A percentile compares a stretch with the other conserved stretches of the same genome.
Conservation (phyloP, 2,888 invertebrate species). For the Sarcophaga variegata region DNA sequence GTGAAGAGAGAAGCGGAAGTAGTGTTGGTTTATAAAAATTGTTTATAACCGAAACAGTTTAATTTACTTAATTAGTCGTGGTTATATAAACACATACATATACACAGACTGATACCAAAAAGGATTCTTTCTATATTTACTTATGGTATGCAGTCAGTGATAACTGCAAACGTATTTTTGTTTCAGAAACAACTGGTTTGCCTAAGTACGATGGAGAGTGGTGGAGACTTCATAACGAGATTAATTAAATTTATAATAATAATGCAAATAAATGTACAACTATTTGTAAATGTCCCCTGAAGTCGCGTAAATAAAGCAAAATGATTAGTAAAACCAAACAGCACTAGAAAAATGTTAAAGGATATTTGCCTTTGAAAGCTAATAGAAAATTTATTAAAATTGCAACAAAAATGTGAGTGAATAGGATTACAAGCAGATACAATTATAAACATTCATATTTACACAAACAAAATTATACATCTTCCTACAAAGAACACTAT, state of each 20-base stretch:
- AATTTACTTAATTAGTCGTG: slow-evolving; percentile 35
- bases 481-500: too few relatives aligned
- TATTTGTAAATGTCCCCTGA: neutral
- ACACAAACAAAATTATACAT: too few relatives aligned
- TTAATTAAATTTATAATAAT: slow-evolving; percentile 17
- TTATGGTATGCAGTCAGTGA: neutral
- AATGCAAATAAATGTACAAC: slow-evolving; percentile 9
- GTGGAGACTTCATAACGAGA: neutral
- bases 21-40: too few relatives aligned
- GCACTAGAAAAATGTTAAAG: neutral
- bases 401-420: too few relatives aligned
- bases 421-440: too few relatives aligned
- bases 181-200: neutral
- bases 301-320: neutral
- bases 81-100: neutral
- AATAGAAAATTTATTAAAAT: too few relatives aligned
- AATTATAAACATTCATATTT: too few relatives aligned
- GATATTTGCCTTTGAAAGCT: neutral
- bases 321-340: neutral
- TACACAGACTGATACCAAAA: neutral
- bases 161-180: neutral
- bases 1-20: too few relatives aligned
- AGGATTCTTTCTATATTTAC: neutral
- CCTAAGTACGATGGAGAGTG: neutral
- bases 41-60: neutral